These are phyloP conservation scores for Aplodontia rufa DNA, from an alignment of 2,113 vertebrate genomes.

Conservation along the genomic window DNA sequence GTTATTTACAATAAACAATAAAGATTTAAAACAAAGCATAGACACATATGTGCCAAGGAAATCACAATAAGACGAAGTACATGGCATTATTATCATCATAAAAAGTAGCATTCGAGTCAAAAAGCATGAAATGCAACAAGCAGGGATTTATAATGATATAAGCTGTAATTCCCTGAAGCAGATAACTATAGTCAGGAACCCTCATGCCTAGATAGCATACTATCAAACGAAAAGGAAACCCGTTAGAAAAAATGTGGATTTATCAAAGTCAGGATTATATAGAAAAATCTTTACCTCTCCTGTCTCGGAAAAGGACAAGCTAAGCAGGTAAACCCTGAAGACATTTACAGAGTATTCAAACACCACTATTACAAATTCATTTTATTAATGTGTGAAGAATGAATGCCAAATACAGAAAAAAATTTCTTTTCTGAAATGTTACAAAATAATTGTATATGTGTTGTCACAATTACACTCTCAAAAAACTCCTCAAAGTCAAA, in stretches of 20 bases:
- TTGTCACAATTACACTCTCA: conserved; percentile 8
- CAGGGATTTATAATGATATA: conserved; percentile 24
- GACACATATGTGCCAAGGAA: background rate
- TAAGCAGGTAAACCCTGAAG: background rate
- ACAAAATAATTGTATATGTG: background rate
- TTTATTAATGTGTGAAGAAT: background rate
- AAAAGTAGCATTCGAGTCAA: conserved; percentile 2
- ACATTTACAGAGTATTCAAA: background rate
- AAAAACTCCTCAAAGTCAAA: background rate
- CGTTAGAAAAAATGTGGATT: conserved; percentile 3
- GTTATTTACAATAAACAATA: background rate
- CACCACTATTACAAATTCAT: background rate
- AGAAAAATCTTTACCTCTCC: background rate
- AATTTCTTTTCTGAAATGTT: background rate
- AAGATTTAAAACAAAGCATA: background rate
- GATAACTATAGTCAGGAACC: background rate
- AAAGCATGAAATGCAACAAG: conserved; percentile 28
- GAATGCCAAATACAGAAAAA: background rate
- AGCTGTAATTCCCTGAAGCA: background rate
- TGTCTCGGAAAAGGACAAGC: background rate
- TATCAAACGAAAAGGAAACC: conserved; percentile 27
- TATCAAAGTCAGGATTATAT: conserved; percentile 24
- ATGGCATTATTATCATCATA: background rate
- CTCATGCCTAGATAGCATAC: background rate
- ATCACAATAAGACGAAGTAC: background rate